Conservation (phyloP, 2,888 invertebrate species). For the Troglohyphantes excavatus region DNA sequence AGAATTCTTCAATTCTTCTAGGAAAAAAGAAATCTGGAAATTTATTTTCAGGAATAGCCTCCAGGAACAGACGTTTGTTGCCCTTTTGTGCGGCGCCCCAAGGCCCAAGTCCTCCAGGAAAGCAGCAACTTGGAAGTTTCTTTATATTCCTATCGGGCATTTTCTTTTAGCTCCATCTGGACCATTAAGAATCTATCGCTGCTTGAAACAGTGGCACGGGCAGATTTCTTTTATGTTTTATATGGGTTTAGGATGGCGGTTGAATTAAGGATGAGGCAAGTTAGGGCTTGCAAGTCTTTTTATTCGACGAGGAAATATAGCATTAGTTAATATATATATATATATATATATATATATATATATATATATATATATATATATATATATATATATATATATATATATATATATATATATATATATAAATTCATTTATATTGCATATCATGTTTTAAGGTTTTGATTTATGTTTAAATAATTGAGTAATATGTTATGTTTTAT, state of each 20-base stretch:
- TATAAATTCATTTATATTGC: too few relatives aligned
- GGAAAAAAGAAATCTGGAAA: constrained; percentile 46
- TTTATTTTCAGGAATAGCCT: constrained; percentile 48
- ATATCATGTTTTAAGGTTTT: too few relatives aligned
- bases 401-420: too few relatives aligned
- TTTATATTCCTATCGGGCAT: not conserved
- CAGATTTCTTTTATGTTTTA: constrained; percentile 56
- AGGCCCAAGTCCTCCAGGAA: constrained; percentile 7
- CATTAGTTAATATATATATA: too few relatives aligned
- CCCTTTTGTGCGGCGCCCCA: constrained; percentile 13
- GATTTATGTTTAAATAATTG: too few relatives aligned
- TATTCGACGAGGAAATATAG: too few relatives aligned
- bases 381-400: too few relatives aligned
- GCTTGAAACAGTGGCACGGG: constrained; percentile 29
- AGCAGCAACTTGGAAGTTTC: not conserved
- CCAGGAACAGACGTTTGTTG: constrained; percentile 47
- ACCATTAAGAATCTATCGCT: constrained; percentile 59
- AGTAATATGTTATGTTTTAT: too few relatives aligned
- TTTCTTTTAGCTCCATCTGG: constrained; percentile 22
- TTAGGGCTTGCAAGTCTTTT: too few relatives aligned
- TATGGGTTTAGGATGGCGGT: constrained; percentile 42
- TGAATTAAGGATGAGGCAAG: constrained; percentile 65
- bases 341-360: too few relatives aligned
- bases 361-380: too few relatives aligned
- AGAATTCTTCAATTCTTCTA: constrained; percentile 28